These are phyloP conservation scores for Polyergus mexicanus DNA, from an alignment of 1,140 invertebrate genomes.

Conservation along the genomic window DNA sequence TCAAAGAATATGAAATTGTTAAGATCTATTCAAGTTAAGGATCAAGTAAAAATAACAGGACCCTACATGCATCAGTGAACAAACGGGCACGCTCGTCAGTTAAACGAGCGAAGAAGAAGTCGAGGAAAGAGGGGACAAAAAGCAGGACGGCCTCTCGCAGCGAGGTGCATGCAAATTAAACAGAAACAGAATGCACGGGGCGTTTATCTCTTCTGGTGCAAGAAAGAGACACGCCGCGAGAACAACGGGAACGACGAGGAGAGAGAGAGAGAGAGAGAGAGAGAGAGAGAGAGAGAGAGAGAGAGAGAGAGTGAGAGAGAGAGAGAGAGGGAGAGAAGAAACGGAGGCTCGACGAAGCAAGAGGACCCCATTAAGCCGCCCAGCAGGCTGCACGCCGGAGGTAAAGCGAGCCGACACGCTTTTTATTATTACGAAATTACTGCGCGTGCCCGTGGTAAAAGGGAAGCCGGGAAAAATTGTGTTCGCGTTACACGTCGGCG, in stretches of 20 bases:
- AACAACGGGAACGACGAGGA: conserved; percentile 13
- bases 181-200: conserved; percentile 67
- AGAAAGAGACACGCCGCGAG: not conserved
- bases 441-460: conserved; percentile 68
- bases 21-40: conserved; percentile 14
- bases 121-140: conserved; percentile 58
- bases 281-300: conserved; percentile 56
- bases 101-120: conserved; percentile 22
- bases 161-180: conserved; percentile 74
- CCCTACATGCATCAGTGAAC: not conserved
- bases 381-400: conserved; percentile 76
- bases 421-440: conserved; percentile 81
- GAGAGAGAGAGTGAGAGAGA: conserved; percentile 47
- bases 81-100: conserved; percentile 18
- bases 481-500: conserved; percentile 60
- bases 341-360: conserved; percentile 50
- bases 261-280: conserved; percentile 59
- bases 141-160: conserved; percentile 74
- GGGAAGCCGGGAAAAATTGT: conserved; percentile 69
- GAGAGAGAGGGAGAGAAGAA: conserved; percentile 63
- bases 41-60: conserved; percentile 9
- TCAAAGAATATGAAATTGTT: not conserved
- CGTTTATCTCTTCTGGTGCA: conserved; percentile 68
- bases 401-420: conserved; percentile 74
- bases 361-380: conserved; percentile 79